Conservation (phyloP, 2,888 invertebrate genomes). For the Uropetala carovei region DNA sequence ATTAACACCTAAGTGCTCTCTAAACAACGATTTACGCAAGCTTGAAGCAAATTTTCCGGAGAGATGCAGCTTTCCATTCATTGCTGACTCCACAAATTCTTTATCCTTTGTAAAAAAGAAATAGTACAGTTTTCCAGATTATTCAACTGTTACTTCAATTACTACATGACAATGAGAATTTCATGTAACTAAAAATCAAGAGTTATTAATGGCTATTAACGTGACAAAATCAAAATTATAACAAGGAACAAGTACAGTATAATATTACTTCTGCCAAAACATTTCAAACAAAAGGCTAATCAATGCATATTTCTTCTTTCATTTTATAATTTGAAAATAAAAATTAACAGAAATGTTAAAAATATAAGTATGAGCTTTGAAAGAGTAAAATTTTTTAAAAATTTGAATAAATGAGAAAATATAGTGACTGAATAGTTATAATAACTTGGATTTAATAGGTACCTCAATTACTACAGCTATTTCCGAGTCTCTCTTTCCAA, state of each 20-base stretch:
- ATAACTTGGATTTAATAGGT: slow-evolving; percentile 66
- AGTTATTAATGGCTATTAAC: no score
- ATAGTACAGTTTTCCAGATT: neutral
- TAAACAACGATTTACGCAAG: slow-evolving; percentile 89
- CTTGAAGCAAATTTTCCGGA: slow-evolving; percentile 92
- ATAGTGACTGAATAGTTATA: neutral
- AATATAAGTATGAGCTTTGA: neutral
- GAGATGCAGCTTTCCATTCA: slow-evolving; percentile 89
- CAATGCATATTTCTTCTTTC: no score
- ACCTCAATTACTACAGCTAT: slow-evolving; percentile 92
- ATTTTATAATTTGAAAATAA: no score
- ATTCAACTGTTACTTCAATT: neutral
- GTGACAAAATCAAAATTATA: no score
- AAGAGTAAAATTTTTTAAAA: no score
- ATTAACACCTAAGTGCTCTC: slow-evolving; percentile 91
- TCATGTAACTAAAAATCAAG: no score
- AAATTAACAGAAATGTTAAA: neutral
- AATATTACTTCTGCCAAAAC: no score
- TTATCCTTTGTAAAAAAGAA: slow-evolving; percentile 80
- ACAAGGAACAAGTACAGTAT: no score
- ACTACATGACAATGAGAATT: no score
- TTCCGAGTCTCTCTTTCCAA: slow-evolving; percentile 96
- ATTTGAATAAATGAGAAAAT: neutral
- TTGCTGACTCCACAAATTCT: slow-evolving; percentile 86
- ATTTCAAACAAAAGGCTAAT: no score